Evolutionary conservation across 2,113 vertebrate species (phyloP).

Genomic region (Pycnonotus jocosus): DNA sequence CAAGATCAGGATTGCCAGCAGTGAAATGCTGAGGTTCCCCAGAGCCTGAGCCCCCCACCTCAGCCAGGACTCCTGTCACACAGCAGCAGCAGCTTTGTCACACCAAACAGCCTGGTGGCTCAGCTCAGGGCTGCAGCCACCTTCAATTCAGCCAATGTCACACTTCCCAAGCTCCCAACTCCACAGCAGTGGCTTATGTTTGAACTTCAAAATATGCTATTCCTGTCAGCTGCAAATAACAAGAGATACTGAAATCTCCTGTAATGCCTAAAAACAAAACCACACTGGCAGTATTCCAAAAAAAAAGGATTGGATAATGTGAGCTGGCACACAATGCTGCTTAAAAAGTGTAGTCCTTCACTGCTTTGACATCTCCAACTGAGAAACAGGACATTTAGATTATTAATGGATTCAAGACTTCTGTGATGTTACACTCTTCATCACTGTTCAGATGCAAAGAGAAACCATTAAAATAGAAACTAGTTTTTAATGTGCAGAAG

Average conservation of each 20-base stretch:
- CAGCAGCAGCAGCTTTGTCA: accelerated
- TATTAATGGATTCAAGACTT: background rate
- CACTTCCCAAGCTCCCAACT: background rate
- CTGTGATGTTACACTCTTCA: background rate
- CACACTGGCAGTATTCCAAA: background rate
- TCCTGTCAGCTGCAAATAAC: background rate
- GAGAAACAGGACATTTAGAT: background rate
- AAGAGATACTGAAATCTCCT: background rate
- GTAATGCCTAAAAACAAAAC: background rate
- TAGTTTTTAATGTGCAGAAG: background rate
- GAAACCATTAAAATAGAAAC: background rate
- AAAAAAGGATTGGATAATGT: accelerated
- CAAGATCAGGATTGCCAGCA: background rate
- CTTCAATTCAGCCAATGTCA: background rate
- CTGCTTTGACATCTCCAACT: background rate
- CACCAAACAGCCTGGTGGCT: background rate
- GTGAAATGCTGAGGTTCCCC: background rate
- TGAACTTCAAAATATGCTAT: background rate
- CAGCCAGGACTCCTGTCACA: background rate
- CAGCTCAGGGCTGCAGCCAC: background rate
- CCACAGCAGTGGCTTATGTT: background rate
- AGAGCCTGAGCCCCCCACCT: background rate
- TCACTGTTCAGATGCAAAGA: background rate
- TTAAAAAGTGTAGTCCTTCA: background rate
- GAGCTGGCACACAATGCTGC: background rate